Evolutionary conservation across 2,113 vertebrate genomes (phyloP).

Genomic region (Lagenorhynchus albirostris): DNA sequence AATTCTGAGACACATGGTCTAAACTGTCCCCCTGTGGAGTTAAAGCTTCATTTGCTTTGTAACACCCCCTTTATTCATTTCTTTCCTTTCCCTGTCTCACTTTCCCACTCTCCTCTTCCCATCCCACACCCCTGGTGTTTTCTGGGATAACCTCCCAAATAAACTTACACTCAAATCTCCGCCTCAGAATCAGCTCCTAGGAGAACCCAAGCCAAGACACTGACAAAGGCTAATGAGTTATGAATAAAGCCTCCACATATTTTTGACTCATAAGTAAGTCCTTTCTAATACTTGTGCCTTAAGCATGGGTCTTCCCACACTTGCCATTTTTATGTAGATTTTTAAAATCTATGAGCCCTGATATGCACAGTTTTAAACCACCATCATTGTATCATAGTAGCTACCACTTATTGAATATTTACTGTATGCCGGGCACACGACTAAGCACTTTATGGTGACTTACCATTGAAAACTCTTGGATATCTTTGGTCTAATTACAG

Average conservation of each 20-base stretch:
- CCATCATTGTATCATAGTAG: not conserved
- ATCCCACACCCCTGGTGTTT: not conserved
- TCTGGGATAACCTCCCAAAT: not conserved
- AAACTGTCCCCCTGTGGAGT: not conserved
- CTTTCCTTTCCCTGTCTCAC: not conserved
- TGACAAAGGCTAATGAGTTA: not conserved
- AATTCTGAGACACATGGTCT: not conserved
- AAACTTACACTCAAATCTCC: constrained; percentile 15
- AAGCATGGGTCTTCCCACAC: not conserved
- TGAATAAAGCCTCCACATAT: not conserved
- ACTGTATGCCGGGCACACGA: not conserved
- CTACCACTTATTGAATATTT: not conserved
- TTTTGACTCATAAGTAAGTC: not conserved
- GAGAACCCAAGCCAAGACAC: not conserved
- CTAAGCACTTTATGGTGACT: not conserved
- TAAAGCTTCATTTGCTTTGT: not conserved
- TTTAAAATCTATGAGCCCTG: not conserved
- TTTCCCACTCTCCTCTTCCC: not conserved
- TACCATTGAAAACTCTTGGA: not conserved
- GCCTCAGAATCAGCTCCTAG: not conserved
- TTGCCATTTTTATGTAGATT: not conserved
- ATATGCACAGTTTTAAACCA: not conserved
- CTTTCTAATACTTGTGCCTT: not conserved
- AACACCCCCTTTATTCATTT: not conserved
- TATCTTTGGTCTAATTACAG: not conserved